These are phyloP conservation scores for Notarius quadriscutis DNA, from an alignment of 2,113 vertebrate genomes.

Conservation along the genomic window DNA sequence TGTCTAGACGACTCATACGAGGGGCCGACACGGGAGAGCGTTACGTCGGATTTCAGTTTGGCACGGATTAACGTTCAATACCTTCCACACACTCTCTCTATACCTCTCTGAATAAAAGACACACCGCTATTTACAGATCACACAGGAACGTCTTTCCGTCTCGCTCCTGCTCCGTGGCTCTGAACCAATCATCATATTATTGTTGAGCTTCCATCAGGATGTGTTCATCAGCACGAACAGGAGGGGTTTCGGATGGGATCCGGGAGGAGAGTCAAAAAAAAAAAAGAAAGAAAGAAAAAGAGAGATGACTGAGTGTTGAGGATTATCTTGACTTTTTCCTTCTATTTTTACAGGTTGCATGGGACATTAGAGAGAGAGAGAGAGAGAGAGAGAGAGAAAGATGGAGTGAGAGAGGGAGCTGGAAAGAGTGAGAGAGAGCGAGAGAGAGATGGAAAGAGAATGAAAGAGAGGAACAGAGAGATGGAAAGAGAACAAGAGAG, in stretches of 20 bases:
- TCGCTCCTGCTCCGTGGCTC: constrained; percentile 64
- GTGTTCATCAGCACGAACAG: constrained; percentile 67
- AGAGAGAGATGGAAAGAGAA: too few relatives aligned
- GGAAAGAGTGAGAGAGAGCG: too few relatives aligned
- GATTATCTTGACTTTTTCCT: constrained; percentile 38
- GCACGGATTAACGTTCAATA: not conserved
- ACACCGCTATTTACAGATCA: not conserved
- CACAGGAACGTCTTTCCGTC: constrained; percentile 56
- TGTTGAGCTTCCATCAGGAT: constrained; percentile 68
- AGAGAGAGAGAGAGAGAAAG: not conserved
- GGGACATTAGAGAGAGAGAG: constrained; percentile 31
- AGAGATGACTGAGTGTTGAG: constrained; percentile 50
- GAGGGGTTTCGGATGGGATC: constrained; percentile 26
- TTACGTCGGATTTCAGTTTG: not conserved
- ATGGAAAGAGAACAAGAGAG: too few relatives aligned
- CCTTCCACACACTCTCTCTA: not conserved
- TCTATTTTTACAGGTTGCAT: constrained; percentile 42
- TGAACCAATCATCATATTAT: constrained; percentile 68
- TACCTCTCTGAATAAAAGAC: not conserved
- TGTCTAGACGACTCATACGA: constrained; percentile 26
- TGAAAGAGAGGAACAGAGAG: too few relatives aligned
- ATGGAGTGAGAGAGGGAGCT: too few relatives aligned
- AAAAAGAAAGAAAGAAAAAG: not conserved
- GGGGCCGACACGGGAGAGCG: not conserved
- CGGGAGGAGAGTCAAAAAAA: not conserved